phyloP scores from a whole-genome alignment of 2,113 vertebrate species.

The Dasyornis broadbenti region DNA sequence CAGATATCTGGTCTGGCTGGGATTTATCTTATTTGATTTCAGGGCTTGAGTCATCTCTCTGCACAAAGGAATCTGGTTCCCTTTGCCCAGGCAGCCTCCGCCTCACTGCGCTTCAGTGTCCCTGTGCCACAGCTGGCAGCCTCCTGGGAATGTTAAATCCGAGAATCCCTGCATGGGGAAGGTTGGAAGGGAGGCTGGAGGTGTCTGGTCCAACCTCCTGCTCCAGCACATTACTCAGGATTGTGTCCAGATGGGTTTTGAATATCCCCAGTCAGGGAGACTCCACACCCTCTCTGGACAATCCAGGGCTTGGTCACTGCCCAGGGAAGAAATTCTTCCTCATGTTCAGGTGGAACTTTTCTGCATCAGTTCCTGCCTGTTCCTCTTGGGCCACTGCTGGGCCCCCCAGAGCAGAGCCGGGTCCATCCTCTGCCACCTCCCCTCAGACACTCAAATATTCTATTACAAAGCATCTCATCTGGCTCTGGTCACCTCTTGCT shows the following conservation, averaged over 20 bases:
- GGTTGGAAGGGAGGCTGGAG: not conserved
- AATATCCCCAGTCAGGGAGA: no score
- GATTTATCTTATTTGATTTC: not conserved
- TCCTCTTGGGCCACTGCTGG: not conserved
- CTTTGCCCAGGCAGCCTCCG: not conserved
- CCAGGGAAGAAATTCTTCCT: not conserved
- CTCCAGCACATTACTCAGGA: not conserved
- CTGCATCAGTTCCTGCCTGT: accelerated
- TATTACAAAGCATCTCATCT: not conserved
- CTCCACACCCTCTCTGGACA: not conserved
- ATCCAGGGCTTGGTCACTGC: not conserved
- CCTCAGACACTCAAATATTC: not conserved
- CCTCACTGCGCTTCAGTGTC: not conserved
- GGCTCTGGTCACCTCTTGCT: not conserved
- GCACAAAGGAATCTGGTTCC: not conserved
- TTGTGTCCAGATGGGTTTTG: not conserved
- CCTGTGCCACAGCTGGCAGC: not conserved
- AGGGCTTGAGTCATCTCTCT: not conserved
- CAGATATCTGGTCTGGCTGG: not conserved
- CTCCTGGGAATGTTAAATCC: not conserved
- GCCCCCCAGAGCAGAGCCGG: no score
- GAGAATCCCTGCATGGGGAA: not conserved
- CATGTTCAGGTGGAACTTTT: not conserved
- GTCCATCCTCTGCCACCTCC: not conserved
- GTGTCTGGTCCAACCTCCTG: no score